Conservation (phyloP, 2,888 invertebrate genomes). For the Hypena proboscidalis region DNA sequence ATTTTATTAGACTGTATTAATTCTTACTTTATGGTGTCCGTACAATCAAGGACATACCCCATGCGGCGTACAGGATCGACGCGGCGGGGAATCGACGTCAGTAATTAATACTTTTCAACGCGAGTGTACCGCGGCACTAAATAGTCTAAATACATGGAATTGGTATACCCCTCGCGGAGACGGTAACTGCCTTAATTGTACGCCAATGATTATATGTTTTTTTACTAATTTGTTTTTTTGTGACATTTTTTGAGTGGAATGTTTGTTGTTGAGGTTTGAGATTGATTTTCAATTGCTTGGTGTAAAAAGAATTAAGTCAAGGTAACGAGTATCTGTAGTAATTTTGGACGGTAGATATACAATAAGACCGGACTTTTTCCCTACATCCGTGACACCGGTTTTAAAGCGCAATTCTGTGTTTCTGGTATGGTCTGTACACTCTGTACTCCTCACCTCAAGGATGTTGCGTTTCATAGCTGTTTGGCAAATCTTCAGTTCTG, state of each 20-base stretch:
- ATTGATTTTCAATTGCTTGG: too few relatives aligned
- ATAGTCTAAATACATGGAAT: slow-evolving; percentile 54
- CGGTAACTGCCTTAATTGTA: slow-evolving; percentile 59
- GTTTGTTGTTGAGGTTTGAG: slow-evolving; percentile 14
- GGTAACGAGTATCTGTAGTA: too few relatives aligned
- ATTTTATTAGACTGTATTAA: slow-evolving; percentile 13
- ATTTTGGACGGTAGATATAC: too few relatives aligned
- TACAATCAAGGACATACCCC: slow-evolving; percentile 59
- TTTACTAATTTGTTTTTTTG: slow-evolving; percentile 38
- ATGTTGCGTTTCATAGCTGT: too few relatives aligned
- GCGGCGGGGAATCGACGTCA: slow-evolving; percentile 60
- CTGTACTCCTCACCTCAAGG: too few relatives aligned
- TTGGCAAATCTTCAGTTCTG: too few relatives aligned
- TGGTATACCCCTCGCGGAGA: slow-evolving; percentile 58
- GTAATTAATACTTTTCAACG: slow-evolving; percentile 69
- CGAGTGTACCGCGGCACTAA: slow-evolving; percentile 51
- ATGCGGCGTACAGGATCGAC: slow-evolving; percentile 60
- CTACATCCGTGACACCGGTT: too few relatives aligned
- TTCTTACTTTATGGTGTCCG: slow-evolving; percentile 36
- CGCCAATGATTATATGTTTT: slow-evolving; percentile 40
- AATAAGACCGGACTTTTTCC: too few relatives aligned
- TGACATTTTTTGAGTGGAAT: slow-evolving; percentile 23
- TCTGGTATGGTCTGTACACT: too few relatives aligned
- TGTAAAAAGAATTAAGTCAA: too few relatives aligned
- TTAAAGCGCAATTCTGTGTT: too few relatives aligned